Conservation (phyloP, 1,140 invertebrate genomes). For the Pemphigus obesinymphae region DNA sequence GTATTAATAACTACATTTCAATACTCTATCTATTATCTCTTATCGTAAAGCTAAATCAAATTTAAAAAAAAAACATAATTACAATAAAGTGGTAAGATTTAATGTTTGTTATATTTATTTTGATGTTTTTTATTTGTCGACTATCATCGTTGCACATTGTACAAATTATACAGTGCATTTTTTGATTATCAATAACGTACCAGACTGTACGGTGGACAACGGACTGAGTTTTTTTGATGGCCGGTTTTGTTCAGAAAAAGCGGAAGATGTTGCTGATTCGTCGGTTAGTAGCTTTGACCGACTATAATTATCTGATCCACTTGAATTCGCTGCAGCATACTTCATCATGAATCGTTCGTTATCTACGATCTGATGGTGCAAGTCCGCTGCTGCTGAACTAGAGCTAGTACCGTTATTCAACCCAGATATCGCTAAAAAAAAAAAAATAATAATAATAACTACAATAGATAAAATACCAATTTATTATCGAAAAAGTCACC, state of each 20-base stretch:
- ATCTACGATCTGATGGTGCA: background rate
- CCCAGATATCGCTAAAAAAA: background rate
- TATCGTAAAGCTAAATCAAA: no score
- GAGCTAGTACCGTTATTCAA: background rate
- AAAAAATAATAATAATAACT: no score
- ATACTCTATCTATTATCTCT: no score
- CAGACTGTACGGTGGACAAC: background rate
- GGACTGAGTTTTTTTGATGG: background rate
- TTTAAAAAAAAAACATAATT: no score
- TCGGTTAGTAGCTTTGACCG: background rate
- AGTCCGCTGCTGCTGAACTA: background rate
- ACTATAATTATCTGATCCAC: background rate
- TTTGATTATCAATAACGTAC: background rate
- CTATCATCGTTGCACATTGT: no score
- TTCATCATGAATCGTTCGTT: conserved; percentile 16
- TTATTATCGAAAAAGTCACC: no score
- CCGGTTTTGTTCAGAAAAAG: background rate
- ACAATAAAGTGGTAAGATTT: no score
- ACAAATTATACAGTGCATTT: no score
- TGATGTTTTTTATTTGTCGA: no score
- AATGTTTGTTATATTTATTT: no score
- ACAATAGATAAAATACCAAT: no score
- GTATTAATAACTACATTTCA: no score
- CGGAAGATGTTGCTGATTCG: background rate
- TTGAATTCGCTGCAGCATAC: background rate